Evolutionary conservation across 2,888 invertebrate species (phyloP).

Genomic region (Pycnomerus fuliginosus): DNA sequence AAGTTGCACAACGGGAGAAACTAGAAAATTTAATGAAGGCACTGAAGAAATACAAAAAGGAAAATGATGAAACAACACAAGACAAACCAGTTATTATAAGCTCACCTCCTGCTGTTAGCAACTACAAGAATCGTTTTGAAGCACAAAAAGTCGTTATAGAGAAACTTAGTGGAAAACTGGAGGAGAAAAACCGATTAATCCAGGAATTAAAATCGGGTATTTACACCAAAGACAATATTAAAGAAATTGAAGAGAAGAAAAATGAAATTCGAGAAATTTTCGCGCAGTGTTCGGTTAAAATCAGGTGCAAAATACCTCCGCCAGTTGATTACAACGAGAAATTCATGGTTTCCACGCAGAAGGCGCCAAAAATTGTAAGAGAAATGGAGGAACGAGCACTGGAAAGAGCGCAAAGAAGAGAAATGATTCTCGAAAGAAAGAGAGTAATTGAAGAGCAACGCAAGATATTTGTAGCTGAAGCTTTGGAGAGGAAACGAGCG

Average conservation of each 20-base stretch:
- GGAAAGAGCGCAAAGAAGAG: slow-evolving; percentile 57
- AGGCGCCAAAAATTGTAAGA: slow-evolving; percentile 68
- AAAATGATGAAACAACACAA: slow-evolving; percentile 11
- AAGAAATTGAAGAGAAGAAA: slow-evolving; percentile 60
- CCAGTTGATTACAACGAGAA: slow-evolving; percentile 48
- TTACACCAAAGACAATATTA: slow-evolving; percentile 64
- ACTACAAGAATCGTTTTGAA: slow-evolving; percentile 55
- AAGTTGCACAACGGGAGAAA: slow-evolving; percentile 33
- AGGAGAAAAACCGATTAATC: slow-evolving; percentile 71
- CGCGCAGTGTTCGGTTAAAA: slow-evolving; percentile 43
- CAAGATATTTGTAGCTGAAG: slow-evolving; percentile 62
- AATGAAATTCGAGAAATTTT: slow-evolving; percentile 57
- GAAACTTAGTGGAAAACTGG: slow-evolving; percentile 67
- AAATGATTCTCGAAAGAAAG: slow-evolving; percentile 55
- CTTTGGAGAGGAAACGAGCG: slow-evolving; percentile 58
- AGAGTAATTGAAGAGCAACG: slow-evolving; percentile 55
- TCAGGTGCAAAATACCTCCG: slow-evolving; percentile 55
- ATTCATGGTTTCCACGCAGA: slow-evolving; percentile 54
- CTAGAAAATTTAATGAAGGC: slow-evolving; percentile 38
- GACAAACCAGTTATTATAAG: slow-evolving; percentile 3
- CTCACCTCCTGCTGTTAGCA: background rate
- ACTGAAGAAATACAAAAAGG: slow-evolving; percentile 31
- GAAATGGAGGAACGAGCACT: slow-evolving; percentile 73
- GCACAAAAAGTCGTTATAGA: slow-evolving; percentile 74
- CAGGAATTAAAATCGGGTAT: slow-evolving; percentile 71